phyloP scores from a whole-genome alignment of 2,888 invertebrate genomes.

The Camponotus fellah region DNA sequence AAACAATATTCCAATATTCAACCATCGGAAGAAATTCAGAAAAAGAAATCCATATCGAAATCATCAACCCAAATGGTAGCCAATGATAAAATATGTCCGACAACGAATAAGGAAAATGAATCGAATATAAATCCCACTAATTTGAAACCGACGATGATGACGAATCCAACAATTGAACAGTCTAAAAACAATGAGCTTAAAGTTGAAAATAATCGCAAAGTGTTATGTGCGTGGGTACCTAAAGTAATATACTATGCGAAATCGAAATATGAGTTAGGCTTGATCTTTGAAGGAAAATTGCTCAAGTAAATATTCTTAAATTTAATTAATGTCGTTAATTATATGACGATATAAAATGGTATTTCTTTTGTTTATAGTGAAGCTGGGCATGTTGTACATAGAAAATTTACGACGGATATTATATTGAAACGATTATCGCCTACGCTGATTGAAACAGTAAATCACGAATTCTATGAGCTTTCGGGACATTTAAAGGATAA shows the following conservation, averaged over 20 bases:
- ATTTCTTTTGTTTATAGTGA: slow-evolving; percentile 73
- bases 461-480: slow-evolving; percentile 76
- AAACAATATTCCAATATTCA: not conserved
- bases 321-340: not conserved
- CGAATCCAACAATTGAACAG: not conserved
- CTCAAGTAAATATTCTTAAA: slow-evolving; percentile 76
- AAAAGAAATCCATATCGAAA: not conserved
- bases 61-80: not conserved
- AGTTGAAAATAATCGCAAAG: slow-evolving; percentile 72
- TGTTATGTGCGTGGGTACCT: slow-evolving; percentile 79
- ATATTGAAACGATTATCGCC: slow-evolving; percentile 73
- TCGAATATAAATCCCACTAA: not conserved
- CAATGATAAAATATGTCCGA: not conserved
- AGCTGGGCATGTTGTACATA: slow-evolving; percentile 74
- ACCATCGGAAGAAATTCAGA: not conserved
- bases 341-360: not conserved
- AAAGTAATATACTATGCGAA: slow-evolving; percentile 67
- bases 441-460: slow-evolving; percentile 76
- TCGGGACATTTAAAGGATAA: slow-evolving; percentile 75
- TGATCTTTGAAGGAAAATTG: slow-evolving; percentile 81
- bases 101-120: not conserved
- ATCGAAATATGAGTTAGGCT: slow-evolving; percentile 59
- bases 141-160: no score
- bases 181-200: not conserved
- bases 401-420: slow-evolving; percentile 76